Evolutionary conservation across 2,888 invertebrate genomes (phyloP).

Genomic region (Diogma glabrata): DNA sequence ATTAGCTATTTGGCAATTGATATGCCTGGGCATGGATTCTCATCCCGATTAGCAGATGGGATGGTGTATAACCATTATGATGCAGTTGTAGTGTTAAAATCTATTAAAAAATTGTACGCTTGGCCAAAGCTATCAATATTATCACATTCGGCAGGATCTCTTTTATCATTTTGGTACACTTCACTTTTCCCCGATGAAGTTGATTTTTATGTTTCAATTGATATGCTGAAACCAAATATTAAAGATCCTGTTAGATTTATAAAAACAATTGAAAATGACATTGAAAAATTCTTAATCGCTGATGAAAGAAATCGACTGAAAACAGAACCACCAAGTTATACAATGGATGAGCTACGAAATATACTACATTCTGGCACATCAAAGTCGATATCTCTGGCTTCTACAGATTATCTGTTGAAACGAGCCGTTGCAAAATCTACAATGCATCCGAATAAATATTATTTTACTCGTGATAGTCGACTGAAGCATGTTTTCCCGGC

Average conservation of each 20-base stretch:
- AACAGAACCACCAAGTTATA: conserved; percentile 49
- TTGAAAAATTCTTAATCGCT: conserved; percentile 39
- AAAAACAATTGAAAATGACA: conserved; percentile 31
- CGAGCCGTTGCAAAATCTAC: conserved; percentile 46
- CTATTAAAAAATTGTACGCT: conserved; percentile 50
- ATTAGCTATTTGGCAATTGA: conserved; percentile 50
- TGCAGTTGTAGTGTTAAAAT: conserved; percentile 40
- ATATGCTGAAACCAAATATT: conserved; percentile 32
- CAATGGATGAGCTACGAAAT: conserved; percentile 47
- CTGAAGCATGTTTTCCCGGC: conserved; percentile 35
- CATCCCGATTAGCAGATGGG: conserved; percentile 54
- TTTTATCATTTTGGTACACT: conserved; percentile 50
- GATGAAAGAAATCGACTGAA: conserved; percentile 34
- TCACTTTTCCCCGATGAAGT: conserved; percentile 41
- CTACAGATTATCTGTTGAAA: conserved; percentile 42
- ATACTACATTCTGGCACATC: conserved; percentile 44
- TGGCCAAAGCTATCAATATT: conserved; percentile 58
- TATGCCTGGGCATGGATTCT: conserved; percentile 61
- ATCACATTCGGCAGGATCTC: conserved; percentile 58
- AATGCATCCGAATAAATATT: conserved; percentile 46
- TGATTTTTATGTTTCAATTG: conserved; percentile 33
- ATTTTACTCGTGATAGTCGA: conserved; percentile 48
- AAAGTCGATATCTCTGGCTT: conserved; percentile 45
- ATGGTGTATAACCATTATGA: conserved; percentile 34
- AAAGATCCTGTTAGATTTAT: conserved; percentile 26